These are phyloP conservation scores for Ricordea florida DNA, from an alignment of 92 coral and sea anemone genomes.

Conservation along the genomic window DNA sequence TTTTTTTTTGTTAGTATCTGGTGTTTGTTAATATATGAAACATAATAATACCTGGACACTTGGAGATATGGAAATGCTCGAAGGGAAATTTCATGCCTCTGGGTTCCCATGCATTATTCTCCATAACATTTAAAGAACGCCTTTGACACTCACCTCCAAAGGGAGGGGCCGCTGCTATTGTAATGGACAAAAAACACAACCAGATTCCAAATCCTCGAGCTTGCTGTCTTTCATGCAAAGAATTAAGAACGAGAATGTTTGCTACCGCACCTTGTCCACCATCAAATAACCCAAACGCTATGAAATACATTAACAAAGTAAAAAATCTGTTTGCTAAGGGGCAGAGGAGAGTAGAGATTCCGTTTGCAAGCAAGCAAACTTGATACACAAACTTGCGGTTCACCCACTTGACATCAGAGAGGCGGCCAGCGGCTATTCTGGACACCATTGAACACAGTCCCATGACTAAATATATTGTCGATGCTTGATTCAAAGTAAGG, in stretches of 20 bases:
- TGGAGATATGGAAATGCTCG: too few relatives aligned
- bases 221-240: conserved; percentile 15
- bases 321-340: neutral
- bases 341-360: conserved; percentile 31
- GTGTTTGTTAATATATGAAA: too few relatives aligned
- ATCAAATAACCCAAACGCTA: conserved; percentile 21
- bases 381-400: conserved; percentile 16
- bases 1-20: too few relatives aligned
- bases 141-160: conserved; percentile 11
- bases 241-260: conserved; percentile 6
- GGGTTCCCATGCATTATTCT: too few relatives aligned
- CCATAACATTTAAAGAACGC: neutral
- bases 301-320: conserved; percentile 7
- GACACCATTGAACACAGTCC: conserved; percentile 27
- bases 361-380: neutral
- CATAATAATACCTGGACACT: too few relatives aligned
- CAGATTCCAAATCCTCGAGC: conserved; percentile 37
- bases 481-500: neutral
- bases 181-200: conserved; percentile 5
- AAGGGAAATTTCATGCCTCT: too few relatives aligned
- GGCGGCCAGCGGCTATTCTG: conserved; percentile 13
- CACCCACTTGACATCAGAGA: neutral
- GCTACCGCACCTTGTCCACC: conserved; percentile 13
- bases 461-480: conserved; percentile 27
- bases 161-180: conserved; percentile 35